phyloP scores from a whole-genome alignment of 2,113 vertebrate species.

The Coryphaenoides rupestris region DNA sequence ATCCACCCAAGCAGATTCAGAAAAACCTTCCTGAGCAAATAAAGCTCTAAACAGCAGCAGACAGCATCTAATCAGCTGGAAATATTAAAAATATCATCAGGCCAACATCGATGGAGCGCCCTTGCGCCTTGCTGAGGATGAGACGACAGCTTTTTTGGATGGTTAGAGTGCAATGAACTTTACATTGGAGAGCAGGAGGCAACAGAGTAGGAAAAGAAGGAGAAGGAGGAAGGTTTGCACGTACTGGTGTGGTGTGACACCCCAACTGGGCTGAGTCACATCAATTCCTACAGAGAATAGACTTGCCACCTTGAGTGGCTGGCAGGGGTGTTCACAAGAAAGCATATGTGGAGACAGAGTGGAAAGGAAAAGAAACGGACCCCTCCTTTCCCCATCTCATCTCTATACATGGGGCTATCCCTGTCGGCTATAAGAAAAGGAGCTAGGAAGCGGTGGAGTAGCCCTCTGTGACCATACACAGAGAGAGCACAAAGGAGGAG shows the following conservation, averaged over 20 bases:
- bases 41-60: conserved; percentile 24
- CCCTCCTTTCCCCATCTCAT: conserved; percentile 57
- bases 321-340: conserved; percentile 58
- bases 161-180: conserved; percentile 16
- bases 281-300: conserved; percentile 60
- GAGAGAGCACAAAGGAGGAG: conserved; percentile 50
- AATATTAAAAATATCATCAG: conserved; percentile 46
- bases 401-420: conserved; percentile 64
- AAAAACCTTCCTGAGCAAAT: conserved; percentile 39
- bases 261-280: conserved; percentile 57
- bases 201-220: conserved; percentile 32
- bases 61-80: conserved; percentile 24
- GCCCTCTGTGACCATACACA: conserved; percentile 38
- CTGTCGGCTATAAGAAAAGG: conserved; percentile 61
- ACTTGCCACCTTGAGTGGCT: conserved; percentile 64
- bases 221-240: conserved; percentile 34
- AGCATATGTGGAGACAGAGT: conserved; percentile 47
- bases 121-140: conserved; percentile 25
- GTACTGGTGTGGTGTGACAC: conserved; percentile 43
- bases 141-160: conserved; percentile 14
- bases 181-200: conserved; percentile 40
- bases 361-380: conserved; percentile 10
- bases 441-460: conserved; percentile 28
- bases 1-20: conserved; percentile 8
- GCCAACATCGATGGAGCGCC: conserved; percentile 24